These are phyloP conservation scores for Cherax destructor DNA, from an alignment of 1,140 invertebrate species.

Conservation along the genomic window DNA sequence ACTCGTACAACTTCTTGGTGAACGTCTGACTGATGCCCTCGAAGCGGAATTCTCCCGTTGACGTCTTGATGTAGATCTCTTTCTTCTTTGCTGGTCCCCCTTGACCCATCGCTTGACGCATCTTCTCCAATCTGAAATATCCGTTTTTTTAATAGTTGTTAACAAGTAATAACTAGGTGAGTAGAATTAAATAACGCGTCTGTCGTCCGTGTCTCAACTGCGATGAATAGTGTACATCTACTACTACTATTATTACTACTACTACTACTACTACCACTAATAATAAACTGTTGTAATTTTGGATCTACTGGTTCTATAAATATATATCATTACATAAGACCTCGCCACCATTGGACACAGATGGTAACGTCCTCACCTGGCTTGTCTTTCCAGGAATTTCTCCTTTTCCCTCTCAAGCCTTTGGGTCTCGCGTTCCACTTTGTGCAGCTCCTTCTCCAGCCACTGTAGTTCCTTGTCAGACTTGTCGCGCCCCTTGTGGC, in stretches of 20 bases:
- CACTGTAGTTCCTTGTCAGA: slow-evolving; percentile 79
- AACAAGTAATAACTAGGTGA: background rate
- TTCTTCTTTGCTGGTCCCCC: slow-evolving; percentile 77
- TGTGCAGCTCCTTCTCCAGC: slow-evolving; percentile 80
- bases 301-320: no score
- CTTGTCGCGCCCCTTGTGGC: slow-evolving; percentile 75
- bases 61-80: slow-evolving; percentile 87
- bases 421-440: slow-evolving; percentile 81
- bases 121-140: slow-evolving; percentile 79
- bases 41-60: slow-evolving; percentile 87
- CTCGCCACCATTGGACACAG: background rate
- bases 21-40: slow-evolving; percentile 91
- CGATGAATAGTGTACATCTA: no score
- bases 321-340: no score
- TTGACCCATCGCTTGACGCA: slow-evolving; percentile 79
- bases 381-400: slow-evolving; percentile 80
- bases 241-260: no score
- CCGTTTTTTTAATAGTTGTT: no score
- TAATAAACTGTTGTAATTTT: no score
- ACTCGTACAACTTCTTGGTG: slow-evolving; percentile 91
- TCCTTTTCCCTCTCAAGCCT: slow-evolving; percentile 80
- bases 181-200: background rate
- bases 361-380: slow-evolving; percentile 74
- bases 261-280: no score
- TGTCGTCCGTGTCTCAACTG: no score